These are phyloP conservation scores for Periphyllus acericola DNA, from an alignment of 2,888 invertebrate species.

Conservation along the genomic window DNA sequence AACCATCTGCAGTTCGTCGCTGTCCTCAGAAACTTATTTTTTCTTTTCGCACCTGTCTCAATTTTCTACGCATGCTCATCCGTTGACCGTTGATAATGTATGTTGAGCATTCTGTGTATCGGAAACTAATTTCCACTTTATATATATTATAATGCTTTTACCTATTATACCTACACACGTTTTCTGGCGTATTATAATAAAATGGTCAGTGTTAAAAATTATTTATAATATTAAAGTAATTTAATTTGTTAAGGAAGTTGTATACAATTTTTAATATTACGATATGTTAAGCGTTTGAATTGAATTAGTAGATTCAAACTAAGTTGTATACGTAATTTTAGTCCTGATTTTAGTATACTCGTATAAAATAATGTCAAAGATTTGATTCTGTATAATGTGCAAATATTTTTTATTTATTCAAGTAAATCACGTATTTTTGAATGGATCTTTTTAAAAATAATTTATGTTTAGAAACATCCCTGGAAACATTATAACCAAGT, in stretches of 20 bases:
- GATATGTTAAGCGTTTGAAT: too few relatives aligned
- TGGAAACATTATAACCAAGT: not conserved
- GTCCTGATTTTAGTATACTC: too few relatives aligned
- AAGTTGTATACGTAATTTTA: too few relatives aligned
- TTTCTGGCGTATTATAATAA: not conserved
- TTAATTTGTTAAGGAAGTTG: too few relatives aligned
- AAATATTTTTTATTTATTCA: not conserved
- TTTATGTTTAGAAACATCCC: not conserved
- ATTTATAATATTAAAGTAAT: too few relatives aligned
- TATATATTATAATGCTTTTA: not conserved
- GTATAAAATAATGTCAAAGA: too few relatives aligned
- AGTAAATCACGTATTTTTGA: not conserved
- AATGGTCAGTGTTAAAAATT: not conserved
- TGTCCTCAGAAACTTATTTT: conserved; percentile 50
- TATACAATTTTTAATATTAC: too few relatives aligned
- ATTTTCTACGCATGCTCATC: conserved; percentile 53
- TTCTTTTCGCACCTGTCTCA: conserved; percentile 49
- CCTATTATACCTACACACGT: not conserved
- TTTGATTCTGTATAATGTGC: not conserved
- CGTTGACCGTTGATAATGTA: not conserved
- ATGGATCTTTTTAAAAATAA: not conserved
- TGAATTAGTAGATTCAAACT: too few relatives aligned
- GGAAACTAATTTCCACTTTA: conserved; percentile 19
- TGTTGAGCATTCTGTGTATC: not conserved
- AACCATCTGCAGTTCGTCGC: conserved; percentile 39